A percentile compares a stretch with the other conserved stretches of the same genome.
Conservation (phyloP, 2,113 vertebrate species). For the Oreotragus oreotragus region DNA sequence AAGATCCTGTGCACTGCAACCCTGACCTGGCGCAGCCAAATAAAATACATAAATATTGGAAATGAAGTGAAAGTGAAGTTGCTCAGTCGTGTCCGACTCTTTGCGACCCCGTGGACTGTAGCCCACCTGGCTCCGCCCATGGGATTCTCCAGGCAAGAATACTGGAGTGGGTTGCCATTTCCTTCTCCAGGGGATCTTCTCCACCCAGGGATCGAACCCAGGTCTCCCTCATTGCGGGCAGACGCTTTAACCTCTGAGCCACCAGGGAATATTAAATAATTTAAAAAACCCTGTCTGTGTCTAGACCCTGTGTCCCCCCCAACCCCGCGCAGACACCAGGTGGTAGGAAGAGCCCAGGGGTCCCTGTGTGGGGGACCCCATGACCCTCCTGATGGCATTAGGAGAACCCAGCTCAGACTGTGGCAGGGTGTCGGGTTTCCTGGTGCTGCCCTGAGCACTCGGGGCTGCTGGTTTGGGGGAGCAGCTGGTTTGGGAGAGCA, state of each 20-base stretch:
- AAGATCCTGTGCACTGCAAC: not conserved
- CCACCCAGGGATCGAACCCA: too few relatives aligned
- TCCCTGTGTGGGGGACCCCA: not conserved
- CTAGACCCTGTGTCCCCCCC: not conserved
- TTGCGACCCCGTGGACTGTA: too few relatives aligned
- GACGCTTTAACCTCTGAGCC: too few relatives aligned
- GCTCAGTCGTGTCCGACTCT: too few relatives aligned
- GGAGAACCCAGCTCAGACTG: not conserved
- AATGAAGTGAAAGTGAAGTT: too few relatives aligned
- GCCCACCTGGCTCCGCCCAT: too few relatives aligned
- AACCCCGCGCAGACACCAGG: not conserved
- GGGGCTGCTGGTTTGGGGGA: not conserved
- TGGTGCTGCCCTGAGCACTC: not conserved
- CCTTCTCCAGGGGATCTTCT: too few relatives aligned
- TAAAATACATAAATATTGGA: not conserved
- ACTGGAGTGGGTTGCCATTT: too few relatives aligned
- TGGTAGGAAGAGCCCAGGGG: not conserved
- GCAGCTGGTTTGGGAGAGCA: not conserved
- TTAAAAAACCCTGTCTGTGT: not conserved
- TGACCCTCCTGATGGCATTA: accelerated
- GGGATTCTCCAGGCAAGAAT: too few relatives aligned
- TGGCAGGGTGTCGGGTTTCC: accelerated
- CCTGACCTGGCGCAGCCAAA: not conserved
- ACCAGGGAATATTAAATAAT: not conserved
- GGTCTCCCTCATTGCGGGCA: too few relatives aligned